Conservation (phyloP, 2,797 vertebrate species). For the Australoheros facetus region DNA sequence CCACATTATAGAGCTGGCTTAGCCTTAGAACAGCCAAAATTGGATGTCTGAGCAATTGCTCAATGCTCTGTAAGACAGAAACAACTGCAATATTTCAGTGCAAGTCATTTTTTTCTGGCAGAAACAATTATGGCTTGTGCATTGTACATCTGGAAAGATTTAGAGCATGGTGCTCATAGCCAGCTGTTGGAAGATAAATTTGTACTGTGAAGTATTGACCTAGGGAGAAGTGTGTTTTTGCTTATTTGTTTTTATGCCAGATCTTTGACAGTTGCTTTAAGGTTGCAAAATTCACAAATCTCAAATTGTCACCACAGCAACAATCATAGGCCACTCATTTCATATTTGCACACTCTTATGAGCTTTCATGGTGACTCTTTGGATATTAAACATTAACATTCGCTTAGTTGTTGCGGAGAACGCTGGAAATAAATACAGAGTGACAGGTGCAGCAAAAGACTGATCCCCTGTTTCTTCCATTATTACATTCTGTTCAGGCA, state of each 20-base stretch:
- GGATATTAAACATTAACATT: constrained; percentile 1
- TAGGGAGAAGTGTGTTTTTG: not conserved
- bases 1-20: constrained; percentile 2
- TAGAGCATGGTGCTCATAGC: not conserved
- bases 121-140: not conserved
- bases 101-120: constrained; percentile 1
- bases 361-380: not conserved
- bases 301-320: constrained; percentile 18
- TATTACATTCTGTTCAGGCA: constrained; percentile 77
- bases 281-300: not conserved
- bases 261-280: constrained; percentile 3
- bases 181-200: constrained; percentile 10
- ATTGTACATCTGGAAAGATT: constrained; percentile 8
- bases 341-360: not conserved
- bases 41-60: constrained; percentile 22
- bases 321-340: not conserved
- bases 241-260: not conserved
- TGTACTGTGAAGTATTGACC: not conserved
- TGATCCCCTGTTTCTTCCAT: constrained; percentile 47
- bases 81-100: constrained; percentile 19
- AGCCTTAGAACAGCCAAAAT: not conserved
- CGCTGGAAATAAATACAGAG: not conserved
- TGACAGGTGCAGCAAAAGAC: constrained; percentile 40
- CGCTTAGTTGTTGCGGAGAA: constrained; percentile 19
- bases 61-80: constrained; percentile 15